Percentiles rank a stretch among this genome's conserved stretches.
phyloP scores from a whole-genome alignment of 2,888 invertebrate genomes.

The Amblyjoppa fuscipennis region DNA sequence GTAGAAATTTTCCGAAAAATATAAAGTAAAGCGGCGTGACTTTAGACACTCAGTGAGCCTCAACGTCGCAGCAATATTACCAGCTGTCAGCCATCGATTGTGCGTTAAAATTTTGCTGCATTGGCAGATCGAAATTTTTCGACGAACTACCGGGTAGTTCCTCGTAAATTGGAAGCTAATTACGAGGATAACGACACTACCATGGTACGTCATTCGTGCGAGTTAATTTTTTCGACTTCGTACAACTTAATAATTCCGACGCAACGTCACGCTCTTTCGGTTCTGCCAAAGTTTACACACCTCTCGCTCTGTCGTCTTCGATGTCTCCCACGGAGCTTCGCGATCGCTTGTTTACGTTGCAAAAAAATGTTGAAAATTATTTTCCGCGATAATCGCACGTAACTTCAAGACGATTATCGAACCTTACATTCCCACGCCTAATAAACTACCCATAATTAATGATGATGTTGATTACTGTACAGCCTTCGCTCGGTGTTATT shows the following conservation, averaged over 20 bases:
- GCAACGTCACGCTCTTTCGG: constrained; percentile 9
- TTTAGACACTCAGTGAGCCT: constrained; percentile 27
- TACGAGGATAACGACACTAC: constrained; percentile 55
- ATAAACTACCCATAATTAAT: constrained; percentile 45
- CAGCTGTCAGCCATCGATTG: constrained; percentile 82
- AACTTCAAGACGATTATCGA: not conserved
- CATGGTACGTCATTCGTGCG: constrained; percentile 59
- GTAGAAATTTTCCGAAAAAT: constrained; percentile 45
- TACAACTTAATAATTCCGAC: not conserved
- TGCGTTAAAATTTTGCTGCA: constrained; percentile 70
- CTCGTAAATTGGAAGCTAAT: constrained; percentile 61
- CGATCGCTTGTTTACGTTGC: constrained; percentile 5
- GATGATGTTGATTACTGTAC: constrained; percentile 27
- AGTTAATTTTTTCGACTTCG: not conserved
- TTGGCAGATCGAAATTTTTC: constrained; percentile 66
- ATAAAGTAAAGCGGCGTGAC: constrained; percentile 70
- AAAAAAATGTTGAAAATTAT: not conserved
- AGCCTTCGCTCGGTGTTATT: not conserved
- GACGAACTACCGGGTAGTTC: constrained; percentile 26
- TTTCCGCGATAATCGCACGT: not conserved
- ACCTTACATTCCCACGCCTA: constrained; percentile 27
- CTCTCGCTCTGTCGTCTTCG: constrained; percentile 8
- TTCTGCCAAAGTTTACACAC: constrained; percentile 30
- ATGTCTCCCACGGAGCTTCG: constrained; percentile 13
- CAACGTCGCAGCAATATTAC: constrained; percentile 75